Conservation (phyloP, 2,113 vertebrate species). For the Urocitellus parryii region DNA sequence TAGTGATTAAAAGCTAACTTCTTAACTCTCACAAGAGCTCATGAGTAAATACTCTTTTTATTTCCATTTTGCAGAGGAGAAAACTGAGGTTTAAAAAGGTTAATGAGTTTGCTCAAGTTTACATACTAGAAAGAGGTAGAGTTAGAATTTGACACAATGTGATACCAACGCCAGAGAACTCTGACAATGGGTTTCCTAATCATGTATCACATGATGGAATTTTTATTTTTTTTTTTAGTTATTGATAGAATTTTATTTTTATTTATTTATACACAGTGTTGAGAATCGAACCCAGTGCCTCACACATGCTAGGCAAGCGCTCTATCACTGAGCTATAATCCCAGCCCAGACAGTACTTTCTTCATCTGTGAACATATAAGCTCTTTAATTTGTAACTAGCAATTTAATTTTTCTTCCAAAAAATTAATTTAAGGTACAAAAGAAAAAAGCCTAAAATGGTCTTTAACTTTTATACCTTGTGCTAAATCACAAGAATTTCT, state of each 20-base stretch:
- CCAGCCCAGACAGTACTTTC: not conserved
- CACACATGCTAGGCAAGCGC: too few relatives aligned
- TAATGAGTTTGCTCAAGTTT: conserved; percentile 22
- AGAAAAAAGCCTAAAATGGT: not conserved
- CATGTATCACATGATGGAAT: not conserved
- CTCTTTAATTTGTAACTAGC: not conserved
- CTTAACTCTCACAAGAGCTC: conserved; percentile 2
- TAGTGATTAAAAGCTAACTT: conserved; percentile 36
- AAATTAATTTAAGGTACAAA: conserved; percentile 35
- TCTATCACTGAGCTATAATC: too few relatives aligned
- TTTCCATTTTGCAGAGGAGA: conserved; percentile 2
- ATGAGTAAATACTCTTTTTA: not conserved
- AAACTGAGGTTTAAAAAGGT: conserved; percentile 23
- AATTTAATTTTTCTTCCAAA: conserved; percentile 38
- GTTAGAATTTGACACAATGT: conserved; percentile 35
- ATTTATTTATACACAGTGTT: too few relatives aligned
- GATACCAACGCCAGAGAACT: not conserved
- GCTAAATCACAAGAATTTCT: conserved; percentile 6
- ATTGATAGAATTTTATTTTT: too few relatives aligned
- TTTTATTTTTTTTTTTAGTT: not conserved
- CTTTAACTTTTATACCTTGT: conserved; percentile 40
- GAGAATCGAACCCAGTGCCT: too few relatives aligned
- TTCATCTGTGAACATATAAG: not conserved
- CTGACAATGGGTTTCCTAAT: not conserved
- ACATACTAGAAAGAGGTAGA: not conserved